Evolutionary conservation across 2,113 vertebrate species (phyloP).

Genomic region (Garra rufa): DNA sequence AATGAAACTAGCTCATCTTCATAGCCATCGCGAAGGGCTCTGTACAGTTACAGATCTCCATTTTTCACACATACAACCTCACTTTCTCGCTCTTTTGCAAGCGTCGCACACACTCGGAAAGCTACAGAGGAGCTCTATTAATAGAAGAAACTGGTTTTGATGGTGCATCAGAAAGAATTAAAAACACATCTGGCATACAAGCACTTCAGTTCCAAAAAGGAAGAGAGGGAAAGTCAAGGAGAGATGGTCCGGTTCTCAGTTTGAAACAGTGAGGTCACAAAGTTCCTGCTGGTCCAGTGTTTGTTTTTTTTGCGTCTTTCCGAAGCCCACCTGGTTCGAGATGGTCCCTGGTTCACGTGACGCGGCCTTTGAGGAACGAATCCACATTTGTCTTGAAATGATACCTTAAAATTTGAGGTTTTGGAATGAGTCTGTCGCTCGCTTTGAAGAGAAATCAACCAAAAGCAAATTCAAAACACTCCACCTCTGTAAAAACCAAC

Average conservation of each 20-base stretch:
- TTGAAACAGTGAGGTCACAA: slow-evolving; percentile 20
- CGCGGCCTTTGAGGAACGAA: not conserved
- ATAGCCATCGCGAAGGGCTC: slow-evolving; percentile 76
- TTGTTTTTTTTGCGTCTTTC: slow-evolving; percentile 23
- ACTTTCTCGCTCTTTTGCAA: not conserved
- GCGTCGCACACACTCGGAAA: slow-evolving; percentile 50
- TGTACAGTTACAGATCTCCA: slow-evolving; percentile 79
- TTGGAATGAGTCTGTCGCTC: not conserved
- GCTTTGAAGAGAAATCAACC: not conserved
- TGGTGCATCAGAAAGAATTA: slow-evolving; percentile 81
- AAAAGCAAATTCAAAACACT: slow-evolving; percentile 35
- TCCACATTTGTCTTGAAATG: not conserved
- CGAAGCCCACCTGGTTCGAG: not conserved
- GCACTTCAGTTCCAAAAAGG: slow-evolving; percentile 61
- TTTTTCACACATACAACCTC: slow-evolving; percentile 13
- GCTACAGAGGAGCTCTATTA: slow-evolving; percentile 80
- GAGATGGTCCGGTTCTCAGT: slow-evolving; percentile 19
- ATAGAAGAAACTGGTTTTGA: slow-evolving; percentile 74
- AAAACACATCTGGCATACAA: slow-evolving; percentile 72
- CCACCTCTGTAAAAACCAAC: slow-evolving; percentile 56
- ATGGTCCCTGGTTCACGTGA: not conserved
- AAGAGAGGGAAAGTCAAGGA: too few species aligned
- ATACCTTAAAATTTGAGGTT: not conserved
- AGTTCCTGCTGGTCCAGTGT: slow-evolving; percentile 57
- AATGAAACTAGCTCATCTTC: slow-evolving; percentile 88